Conservation (phyloP, 1,140 invertebrate genomes). For the Drosophila hydei region DNA sequence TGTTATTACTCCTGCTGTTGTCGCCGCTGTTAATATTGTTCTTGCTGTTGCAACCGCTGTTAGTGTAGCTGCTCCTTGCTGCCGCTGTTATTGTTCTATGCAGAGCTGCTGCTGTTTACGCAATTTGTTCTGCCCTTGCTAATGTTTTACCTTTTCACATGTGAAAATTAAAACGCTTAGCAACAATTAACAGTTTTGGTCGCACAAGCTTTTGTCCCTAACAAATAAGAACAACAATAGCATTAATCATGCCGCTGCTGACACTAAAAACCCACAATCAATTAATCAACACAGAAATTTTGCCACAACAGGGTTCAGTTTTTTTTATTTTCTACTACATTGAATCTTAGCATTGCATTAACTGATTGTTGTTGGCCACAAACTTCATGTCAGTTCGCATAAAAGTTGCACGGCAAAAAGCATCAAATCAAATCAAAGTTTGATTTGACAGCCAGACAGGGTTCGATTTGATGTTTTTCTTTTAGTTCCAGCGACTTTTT, state of each 20-base stretch:
- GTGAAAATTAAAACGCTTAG: slow-evolving; percentile 80
- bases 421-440: slow-evolving; percentile 80
- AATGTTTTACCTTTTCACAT: slow-evolving; percentile 31
- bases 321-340: neutral
- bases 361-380: slow-evolving; percentile 66
- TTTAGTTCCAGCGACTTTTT: slow-evolving; percentile 36
- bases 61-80: neutral
- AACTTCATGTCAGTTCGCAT: slow-evolving; percentile 74
- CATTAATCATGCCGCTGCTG: slow-evolving; percentile 71
- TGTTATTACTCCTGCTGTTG: slow-evolving; percentile 1
- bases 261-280: slow-evolving; percentile 62
- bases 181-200: slow-evolving; percentile 77
- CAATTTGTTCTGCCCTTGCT: slow-evolving; percentile 6
- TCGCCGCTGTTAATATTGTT: neutral
- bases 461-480: slow-evolving; percentile 60
- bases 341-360: slow-evolving; percentile 56
- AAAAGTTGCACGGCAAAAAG: slow-evolving; percentile 64
- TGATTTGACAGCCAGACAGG: slow-evolving; percentile 77
- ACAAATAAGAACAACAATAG: slow-evolving; percentile 31
- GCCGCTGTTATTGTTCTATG: neutral
- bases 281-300: slow-evolving; percentile 63
- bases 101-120: slow-evolving; percentile 4
- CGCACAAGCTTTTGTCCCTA: slow-evolving; percentile 7
- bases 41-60: neutral
- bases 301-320: neutral